A percentile compares a stretch with the other conserved stretches of the same genome.
Evolutionary conservation across 1,140 invertebrate species (phyloP).

Genomic region (Hyles vespertilio): DNA sequence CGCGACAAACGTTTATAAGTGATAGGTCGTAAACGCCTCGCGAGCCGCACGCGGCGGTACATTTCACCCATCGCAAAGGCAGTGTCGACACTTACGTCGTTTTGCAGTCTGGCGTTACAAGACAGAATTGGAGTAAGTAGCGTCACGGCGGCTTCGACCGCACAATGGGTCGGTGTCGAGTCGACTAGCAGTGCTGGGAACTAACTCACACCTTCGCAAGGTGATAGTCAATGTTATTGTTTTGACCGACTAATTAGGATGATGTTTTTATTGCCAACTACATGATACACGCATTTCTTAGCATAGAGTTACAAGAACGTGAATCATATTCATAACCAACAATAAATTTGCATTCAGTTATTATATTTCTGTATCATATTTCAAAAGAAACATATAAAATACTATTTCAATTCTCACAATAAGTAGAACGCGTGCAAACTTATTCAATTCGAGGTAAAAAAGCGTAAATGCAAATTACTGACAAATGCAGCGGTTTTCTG

Average conservation of each 20-base stretch:
- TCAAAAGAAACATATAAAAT: too few relatives aligned
- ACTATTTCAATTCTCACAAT: too few relatives aligned
- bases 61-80: slow-evolving; percentile 30
- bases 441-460: neutral
- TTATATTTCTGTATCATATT: too few relatives aligned
- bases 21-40: slow-evolving; percentile 46
- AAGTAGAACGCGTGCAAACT: neutral
- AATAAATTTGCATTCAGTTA: too few relatives aligned
- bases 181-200: slow-evolving; percentile 71
- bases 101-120: slow-evolving; percentile 31
- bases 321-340: too few relatives aligned
- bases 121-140: slow-evolving; percentile 75
- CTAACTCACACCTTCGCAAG: slow-evolving; percentile 60
- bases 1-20: slow-evolving; percentile 10
- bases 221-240: slow-evolving; percentile 64
- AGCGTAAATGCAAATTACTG: too few relatives aligned
- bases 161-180: slow-evolving; percentile 67
- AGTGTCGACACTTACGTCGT: slow-evolving; percentile 44
- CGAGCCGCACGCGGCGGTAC: slow-evolving; percentile 20
- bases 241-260: slow-evolving; percentile 66
- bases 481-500: too few relatives aligned
- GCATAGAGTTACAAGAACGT: too few relatives aligned
- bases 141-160: slow-evolving; percentile 69
- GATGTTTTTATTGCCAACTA: slow-evolving; percentile 28
- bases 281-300: too few relatives aligned